A percentile compares a stretch with the other conserved stretches of the same genome.
phyloP scores from a whole-genome alignment of 2,888 invertebrate species.

The Melieria omissa region DNA sequence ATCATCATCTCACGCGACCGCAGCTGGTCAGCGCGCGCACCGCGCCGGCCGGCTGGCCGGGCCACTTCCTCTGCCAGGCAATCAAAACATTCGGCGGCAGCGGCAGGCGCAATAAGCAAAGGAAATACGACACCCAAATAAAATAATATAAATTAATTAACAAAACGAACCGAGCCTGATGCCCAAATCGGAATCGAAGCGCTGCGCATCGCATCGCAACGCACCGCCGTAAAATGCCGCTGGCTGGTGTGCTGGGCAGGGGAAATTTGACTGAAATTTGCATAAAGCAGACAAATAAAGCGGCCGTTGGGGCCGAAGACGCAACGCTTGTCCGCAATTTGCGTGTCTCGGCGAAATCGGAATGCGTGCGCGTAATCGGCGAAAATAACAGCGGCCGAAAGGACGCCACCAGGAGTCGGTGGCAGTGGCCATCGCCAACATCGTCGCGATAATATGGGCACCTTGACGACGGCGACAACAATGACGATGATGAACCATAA shows the following conservation, averaged over 20 bases:
- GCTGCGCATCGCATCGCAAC: conserved; percentile 17
- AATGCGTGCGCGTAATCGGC: conserved; percentile 58
- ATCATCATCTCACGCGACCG: conserved; percentile 11
- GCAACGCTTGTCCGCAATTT: conserved; percentile 6
- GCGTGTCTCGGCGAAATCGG: conserved; percentile 19
- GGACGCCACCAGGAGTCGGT: conserved; percentile 3
- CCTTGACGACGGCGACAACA: background rate
- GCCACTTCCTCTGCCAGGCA: too few relatives aligned
- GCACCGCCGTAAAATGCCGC: conserved; percentile 14
- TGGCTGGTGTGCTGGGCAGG: conserved; percentile 19
- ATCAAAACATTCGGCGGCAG: too few relatives aligned
- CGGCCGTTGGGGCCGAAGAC: conserved; percentile 4
- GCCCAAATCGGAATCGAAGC: background rate
- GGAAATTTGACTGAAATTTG: conserved; percentile 23
- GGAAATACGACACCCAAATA: conserved; percentile 57
- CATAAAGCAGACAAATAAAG: conserved; percentile 19
- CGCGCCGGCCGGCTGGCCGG: conserved; percentile 42
- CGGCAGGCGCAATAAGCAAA: conserved; percentile 29
- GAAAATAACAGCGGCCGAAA: conserved; percentile 16
- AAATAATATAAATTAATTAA: conserved; percentile 66
- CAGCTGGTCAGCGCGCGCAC: conserved; percentile 15
- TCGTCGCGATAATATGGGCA: background rate
- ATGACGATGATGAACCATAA: conserved; percentile 19
- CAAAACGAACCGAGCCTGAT: conserved; percentile 59
- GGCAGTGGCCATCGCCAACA: background rate